Evolutionary conservation across 2,113 vertebrate species (phyloP), one percentile per base, ranked within the genome.

Genomic region (Petaurus breviceps): DNA sequence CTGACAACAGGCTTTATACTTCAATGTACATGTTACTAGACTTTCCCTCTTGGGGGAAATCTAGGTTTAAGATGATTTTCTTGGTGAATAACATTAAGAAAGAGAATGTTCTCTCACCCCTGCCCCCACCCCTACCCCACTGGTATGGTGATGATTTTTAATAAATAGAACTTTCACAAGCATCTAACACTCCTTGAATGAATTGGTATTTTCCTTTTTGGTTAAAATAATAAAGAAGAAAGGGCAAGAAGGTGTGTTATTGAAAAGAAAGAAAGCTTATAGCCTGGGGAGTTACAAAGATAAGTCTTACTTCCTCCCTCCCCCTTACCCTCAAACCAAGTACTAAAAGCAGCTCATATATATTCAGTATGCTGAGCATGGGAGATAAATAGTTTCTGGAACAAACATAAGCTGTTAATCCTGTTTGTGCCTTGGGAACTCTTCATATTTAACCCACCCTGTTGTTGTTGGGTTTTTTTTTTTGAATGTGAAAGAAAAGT

Each of bases 121-220:
- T 14, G 11, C 51, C 51, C 51, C 68, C 68, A n/a, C 68, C 68
- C 37, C 68, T 16, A 84, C 68, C 68, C 19, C 68, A 91, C 54
- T 96, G 95, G 94, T 94, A 96, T 97, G 97, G 95, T 96, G 96
- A 96, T 55, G 96, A 98, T 98, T 98, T 98, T 93, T 95, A 97
- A 96, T 97, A 96, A 97, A 31, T 92, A 68, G 96, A 98, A 98
- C 97, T 99, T 99, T 96, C 96, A 52, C 97, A 95, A 98, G 97
- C 97, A 98, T 97, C 97, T 98, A 97, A 92, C 90, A 94, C 94
- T 97, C 96, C 97, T 96, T 97, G 90, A 96, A 95, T 91, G 2
- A 90, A 93, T 94, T 91, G 91, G 92, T 90, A 89, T 96, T 90
- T 51, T 91, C 94, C 50, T 93, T 94, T 97, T 95, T 96, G 95